Evolutionary conservation across 2,888 invertebrate genomes (phyloP).

Genomic region (Chrysodeixis includens): DNA sequence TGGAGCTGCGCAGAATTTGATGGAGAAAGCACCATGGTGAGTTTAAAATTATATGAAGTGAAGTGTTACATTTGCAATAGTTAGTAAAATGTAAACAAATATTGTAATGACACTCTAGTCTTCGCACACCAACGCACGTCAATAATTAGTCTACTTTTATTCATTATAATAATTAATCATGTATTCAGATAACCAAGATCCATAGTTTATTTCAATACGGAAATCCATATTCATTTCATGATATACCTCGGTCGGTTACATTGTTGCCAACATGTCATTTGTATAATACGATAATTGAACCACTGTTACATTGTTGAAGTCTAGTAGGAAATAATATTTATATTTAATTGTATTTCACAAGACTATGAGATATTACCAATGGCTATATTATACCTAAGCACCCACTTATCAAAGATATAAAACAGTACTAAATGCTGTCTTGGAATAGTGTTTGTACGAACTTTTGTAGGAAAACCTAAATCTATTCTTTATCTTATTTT

Average conservation of each 20-base stretch:
- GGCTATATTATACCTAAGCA: neutral
- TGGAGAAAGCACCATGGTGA: conserved; percentile 80
- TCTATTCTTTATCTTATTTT: too few relatives aligned
- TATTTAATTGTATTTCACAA: neutral
- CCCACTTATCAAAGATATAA: neutral
- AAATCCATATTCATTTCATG: neutral
- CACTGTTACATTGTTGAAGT: neutral
- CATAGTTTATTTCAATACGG: neutral
- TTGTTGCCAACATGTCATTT: too few relatives aligned
- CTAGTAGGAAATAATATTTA: neutral
- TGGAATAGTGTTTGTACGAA: too few relatives aligned
- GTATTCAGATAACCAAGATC: too few relatives aligned
- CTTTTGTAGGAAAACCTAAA: too few relatives aligned
- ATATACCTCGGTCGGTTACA: too few relatives aligned
- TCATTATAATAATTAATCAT: too few relatives aligned
- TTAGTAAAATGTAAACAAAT: too few relatives aligned
- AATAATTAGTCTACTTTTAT: too few relatives aligned
- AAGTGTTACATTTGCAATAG: too few relatives aligned
- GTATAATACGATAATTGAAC: neutral
- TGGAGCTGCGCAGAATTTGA: conserved; percentile 64
- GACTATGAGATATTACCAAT: neutral
- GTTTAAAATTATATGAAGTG: conserved; percentile 54
- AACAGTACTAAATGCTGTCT: neutral
- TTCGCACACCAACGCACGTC: too few relatives aligned
- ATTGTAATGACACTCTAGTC: too few relatives aligned